Conservation (phyloP, 2,888 invertebrate genomes). For the Lasioglossum oenotherae region DNA sequence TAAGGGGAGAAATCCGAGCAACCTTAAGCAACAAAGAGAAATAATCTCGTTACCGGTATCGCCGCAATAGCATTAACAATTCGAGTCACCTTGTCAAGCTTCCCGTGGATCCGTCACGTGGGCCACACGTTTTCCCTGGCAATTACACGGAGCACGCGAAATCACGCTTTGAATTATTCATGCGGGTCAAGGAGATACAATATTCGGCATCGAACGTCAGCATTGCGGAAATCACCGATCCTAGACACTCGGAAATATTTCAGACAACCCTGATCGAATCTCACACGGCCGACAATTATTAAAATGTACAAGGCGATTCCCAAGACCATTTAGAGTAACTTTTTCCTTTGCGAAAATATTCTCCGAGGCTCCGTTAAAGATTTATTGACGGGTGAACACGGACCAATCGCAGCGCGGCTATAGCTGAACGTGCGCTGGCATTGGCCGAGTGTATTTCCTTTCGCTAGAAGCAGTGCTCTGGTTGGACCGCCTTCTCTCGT, state of each 20-base stretch:
- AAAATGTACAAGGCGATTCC: too few species aligned
- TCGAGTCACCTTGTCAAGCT: constrained; percentile 33
- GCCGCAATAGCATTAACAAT: constrained; percentile 1
- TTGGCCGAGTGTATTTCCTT: too few species aligned
- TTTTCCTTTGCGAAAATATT: too few species aligned
- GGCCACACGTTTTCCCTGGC: constrained; percentile 8
- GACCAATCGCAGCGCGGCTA: too few species aligned
- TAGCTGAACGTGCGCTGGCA: too few species aligned
- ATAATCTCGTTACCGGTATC: constrained; percentile 48
- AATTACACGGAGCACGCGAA: constrained; percentile 8
- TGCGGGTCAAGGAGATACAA: neutral
- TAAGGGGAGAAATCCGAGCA: neutral
- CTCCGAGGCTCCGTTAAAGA: too few species aligned
- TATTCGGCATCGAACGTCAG: constrained; percentile 5
- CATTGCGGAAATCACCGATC: neutral
- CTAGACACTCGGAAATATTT: neutral
- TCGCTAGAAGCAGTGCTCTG: too few species aligned
- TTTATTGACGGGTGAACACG: too few species aligned
- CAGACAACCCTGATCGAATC: neutral
- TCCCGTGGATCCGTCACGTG: constrained; percentile 14
- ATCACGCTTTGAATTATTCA: constrained; percentile 28
- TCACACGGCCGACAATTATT: neutral
- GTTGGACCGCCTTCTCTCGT: too few species aligned
- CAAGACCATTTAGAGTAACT: too few species aligned
- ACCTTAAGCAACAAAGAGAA: constrained; percentile 27